These are phyloP conservation scores for Telmatochromis sp. DNA, from an alignment of 2,113 vertebrate species.

Conservation along the genomic window DNA sequence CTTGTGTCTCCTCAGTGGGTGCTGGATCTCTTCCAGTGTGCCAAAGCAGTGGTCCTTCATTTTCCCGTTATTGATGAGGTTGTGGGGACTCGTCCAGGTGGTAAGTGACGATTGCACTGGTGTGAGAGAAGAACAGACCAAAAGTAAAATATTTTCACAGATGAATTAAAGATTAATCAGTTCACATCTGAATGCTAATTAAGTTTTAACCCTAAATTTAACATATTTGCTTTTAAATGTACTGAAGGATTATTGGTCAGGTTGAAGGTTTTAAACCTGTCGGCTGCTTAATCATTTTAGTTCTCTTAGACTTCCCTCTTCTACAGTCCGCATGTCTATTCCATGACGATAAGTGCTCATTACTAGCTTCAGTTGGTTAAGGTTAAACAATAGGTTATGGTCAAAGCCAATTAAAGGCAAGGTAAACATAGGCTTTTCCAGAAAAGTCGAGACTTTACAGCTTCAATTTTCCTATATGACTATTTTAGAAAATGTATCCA, in stretches of 20 bases:
- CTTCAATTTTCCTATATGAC: background rate
- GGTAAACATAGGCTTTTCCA: background rate
- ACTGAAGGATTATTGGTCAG: background rate
- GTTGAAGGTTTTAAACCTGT: background rate
- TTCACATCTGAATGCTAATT: background rate
- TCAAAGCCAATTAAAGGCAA: background rate
- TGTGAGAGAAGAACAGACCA: background rate
- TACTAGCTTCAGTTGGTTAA: background rate
- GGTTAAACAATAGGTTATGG: background rate
- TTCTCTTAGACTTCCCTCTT: background rate
- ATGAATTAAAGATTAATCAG: background rate
- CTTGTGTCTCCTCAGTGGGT: background rate
- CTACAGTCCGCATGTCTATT: background rate
- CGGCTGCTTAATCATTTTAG: background rate
- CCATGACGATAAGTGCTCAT: background rate
- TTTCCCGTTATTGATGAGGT: background rate
- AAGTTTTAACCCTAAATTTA: background rate
- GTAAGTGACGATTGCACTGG: background rate
- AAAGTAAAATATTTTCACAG: background rate
- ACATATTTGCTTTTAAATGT: background rate
- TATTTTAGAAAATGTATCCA: background rate
- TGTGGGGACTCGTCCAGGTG: background rate
- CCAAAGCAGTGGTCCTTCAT: background rate
- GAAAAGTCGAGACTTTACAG: background rate
- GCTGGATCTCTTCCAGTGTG: background rate